A percentile compares a stretch with the other conserved stretches of the same genome.
These are phyloP conservation scores for Amphipyra berbera DNA, from an alignment of 2,888 invertebrate species.

Conservation along the genomic window DNA sequence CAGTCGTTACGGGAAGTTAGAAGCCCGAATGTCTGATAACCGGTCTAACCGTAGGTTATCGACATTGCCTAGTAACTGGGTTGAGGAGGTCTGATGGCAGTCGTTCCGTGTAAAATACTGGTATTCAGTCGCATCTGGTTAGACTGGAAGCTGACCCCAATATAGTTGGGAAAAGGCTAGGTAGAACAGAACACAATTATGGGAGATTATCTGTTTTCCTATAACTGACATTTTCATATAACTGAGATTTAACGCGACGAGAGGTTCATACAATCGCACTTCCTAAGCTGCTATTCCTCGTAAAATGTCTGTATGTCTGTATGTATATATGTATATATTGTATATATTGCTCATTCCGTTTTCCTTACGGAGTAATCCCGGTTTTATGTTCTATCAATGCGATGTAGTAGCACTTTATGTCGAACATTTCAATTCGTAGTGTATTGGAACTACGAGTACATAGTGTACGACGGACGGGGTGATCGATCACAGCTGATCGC, in stretches of 20 bases:
- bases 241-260: constrained; percentile 8
- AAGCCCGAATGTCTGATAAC: too few species aligned
- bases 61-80: too few species aligned
- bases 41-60: too few species aligned
- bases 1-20: too few species aligned
- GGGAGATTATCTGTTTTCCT: too few species aligned
- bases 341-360: constrained; percentile 33
- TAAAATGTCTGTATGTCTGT: constrained; percentile 44
- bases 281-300: constrained; percentile 35
- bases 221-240: too few species aligned
- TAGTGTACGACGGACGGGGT: constrained; percentile 3
- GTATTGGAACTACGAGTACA: constrained; percentile 8
- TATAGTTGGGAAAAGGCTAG: too few species aligned
- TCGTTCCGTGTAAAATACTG: too few species aligned
- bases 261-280: constrained; percentile 14
- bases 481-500: constrained; percentile 25
- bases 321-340: constrained; percentile 26
- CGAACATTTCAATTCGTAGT: constrained; percentile 27
- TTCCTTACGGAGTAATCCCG: constrained; percentile 24
- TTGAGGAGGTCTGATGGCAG: too few species aligned
- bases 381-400: constrained; percentile 37
- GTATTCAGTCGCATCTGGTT: too few species aligned
- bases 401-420: constrained; percentile 23
- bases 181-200: too few species aligned
- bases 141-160: too few species aligned